Conservation (phyloP, 2,113 vertebrate species). For the Sebastes fasciatus region DNA sequence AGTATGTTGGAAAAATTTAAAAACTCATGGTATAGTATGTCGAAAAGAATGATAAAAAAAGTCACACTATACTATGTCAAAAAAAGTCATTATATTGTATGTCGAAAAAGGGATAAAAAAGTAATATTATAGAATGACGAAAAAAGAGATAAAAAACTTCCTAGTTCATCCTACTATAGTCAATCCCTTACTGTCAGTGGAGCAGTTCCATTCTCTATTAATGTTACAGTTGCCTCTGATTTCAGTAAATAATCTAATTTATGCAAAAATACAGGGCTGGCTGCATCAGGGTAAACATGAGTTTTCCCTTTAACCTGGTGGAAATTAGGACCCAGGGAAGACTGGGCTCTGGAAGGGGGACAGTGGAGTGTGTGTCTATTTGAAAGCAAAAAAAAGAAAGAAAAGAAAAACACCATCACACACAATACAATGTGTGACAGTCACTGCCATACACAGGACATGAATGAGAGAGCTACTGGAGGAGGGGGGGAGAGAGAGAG, state of each 20-base stretch:
- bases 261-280: not conserved
- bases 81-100: not conserved
- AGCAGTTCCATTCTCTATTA: not conserved
- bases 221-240: not conserved
- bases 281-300: not conserved
- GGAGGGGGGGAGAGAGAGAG: slow-evolving; percentile 37
- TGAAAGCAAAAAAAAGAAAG: slow-evolving; percentile 45
- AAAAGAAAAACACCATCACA: slow-evolving; percentile 36
- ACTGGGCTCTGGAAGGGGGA: slow-evolving; percentile 49
- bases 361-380: slow-evolving; percentile 81
- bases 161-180: too few species aligned
- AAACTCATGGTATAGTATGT: not conserved
- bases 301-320: slow-evolving; percentile 16
- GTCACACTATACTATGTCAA: too few species aligned
- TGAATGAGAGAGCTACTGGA: slow-evolving; percentile 42
- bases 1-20: not conserved
- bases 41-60: too few species aligned
- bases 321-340: slow-evolving; percentile 81
- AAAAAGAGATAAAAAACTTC: too few species aligned
- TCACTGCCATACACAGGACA: slow-evolving; percentile 82
- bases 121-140: too few species aligned
- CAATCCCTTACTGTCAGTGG: too few species aligned
- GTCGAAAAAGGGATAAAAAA: too few species aligned
- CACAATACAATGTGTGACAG: slow-evolving; percentile 86
- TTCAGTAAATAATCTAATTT: not conserved